Conservation (phyloP, 64 coral and sea anemone genomes). For the Montipora capricornis region DNA sequence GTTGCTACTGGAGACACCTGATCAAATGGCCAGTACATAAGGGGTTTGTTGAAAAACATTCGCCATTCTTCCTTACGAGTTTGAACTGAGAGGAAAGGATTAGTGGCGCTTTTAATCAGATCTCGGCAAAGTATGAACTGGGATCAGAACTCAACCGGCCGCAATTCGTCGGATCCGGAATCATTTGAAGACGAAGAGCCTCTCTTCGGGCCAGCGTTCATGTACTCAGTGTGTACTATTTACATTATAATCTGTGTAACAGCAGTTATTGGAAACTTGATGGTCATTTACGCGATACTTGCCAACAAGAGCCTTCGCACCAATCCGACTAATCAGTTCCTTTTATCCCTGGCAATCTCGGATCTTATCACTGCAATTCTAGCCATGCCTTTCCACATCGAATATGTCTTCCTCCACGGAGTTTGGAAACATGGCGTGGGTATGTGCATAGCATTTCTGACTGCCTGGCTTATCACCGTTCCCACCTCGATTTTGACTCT, state of each 20-base stretch:
- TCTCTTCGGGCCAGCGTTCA: background rate
- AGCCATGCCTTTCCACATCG: constrained; percentile 78
- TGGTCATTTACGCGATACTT: constrained; percentile 62
- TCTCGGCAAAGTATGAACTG: background rate
- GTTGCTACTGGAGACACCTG: background rate
- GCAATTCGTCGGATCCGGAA: background rate
- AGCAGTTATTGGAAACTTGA: constrained; percentile 43
- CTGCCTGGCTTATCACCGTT: constrained; percentile 79
- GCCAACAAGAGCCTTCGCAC: constrained; percentile 35
- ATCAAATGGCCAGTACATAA: background rate
- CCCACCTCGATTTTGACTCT: constrained; percentile 94
- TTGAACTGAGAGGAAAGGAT: background rate
- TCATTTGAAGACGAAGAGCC: background rate
- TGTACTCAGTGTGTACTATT: background rate
- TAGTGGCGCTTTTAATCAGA: background rate
- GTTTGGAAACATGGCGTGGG: constrained; percentile 73
- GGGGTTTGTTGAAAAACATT: background rate
- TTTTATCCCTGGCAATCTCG: constrained; percentile 66
- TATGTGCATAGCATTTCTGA: constrained; percentile 66
- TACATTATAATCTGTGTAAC: constrained; percentile 40
- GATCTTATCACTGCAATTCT: constrained; percentile 66
- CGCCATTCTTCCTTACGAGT: background rate
- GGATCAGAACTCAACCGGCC: background rate
- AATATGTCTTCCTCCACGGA: constrained; percentile 31
- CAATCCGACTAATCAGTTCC: constrained; percentile 52